Conservation (phyloP, 2,113 vertebrate species). For the Mustela nigripes region DNA sequence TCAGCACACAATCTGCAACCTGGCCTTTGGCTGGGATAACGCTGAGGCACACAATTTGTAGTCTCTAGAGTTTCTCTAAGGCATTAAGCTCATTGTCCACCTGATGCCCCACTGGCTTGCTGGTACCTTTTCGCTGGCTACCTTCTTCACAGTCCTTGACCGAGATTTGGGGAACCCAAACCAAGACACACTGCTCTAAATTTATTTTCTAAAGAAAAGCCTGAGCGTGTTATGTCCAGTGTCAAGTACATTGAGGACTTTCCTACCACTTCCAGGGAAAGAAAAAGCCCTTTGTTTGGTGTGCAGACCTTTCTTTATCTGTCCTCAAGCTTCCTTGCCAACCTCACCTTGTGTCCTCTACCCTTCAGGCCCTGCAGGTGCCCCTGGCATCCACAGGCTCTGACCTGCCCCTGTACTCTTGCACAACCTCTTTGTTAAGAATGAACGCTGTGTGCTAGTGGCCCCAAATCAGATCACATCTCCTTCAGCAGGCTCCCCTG, state of each 20-base stretch:
- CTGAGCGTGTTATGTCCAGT: neutral
- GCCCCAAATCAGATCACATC: neutral
- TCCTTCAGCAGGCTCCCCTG: neutral
- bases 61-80: neutral
- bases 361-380: accelerated
- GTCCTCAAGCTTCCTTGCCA: neutral
- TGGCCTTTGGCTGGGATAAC: neutral
- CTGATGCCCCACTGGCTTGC: accelerated
- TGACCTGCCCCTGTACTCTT: neutral
- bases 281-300: neutral
- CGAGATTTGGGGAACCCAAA: neutral
- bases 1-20: too few species aligned
- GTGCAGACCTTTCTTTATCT: neutral
- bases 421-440: neutral
- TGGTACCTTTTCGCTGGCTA: neutral
- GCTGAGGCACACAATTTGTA: neutral
- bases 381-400: too few species aligned
- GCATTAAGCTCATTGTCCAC: too few species aligned
- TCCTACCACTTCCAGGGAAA: neutral
- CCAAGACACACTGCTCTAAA: neutral
- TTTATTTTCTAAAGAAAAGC: neutral
- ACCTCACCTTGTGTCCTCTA: neutral
- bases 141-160: neutral
- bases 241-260: neutral
- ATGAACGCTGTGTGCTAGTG: neutral